Conservation (phyloP, 2,797 vertebrate genomes). For the Sandelia bainsii region DNA sequence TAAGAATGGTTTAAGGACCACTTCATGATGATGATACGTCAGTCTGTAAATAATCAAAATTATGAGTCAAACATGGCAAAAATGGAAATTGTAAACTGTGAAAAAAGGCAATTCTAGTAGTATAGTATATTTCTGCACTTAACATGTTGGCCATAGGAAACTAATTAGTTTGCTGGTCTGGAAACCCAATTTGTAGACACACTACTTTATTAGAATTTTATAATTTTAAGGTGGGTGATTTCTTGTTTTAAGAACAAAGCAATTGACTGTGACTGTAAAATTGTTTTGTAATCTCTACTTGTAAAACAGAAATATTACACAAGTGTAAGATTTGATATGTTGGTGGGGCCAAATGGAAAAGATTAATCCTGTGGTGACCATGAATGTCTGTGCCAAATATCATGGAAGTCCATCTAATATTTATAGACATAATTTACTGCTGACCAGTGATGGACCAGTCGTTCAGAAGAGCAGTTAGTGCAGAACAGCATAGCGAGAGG, state of each 20-base stretch:
- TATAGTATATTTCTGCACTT: no score
- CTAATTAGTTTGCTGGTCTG: no score
- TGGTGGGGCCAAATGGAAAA: background rate
- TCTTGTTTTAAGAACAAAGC: background rate
- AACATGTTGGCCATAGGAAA: background rate
- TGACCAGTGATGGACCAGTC: background rate
- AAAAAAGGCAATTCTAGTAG: no score
- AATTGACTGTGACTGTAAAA: background rate
- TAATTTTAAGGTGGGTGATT: no score
- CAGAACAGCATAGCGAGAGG: background rate
- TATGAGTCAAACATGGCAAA: no score
- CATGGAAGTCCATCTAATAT: background rate
- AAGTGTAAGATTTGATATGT: background rate
- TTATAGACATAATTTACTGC: conserved; percentile 5
- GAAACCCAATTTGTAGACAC: no score
- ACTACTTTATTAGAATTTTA: no score
- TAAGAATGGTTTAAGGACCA: conserved; percentile 2
- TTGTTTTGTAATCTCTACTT: background rate
- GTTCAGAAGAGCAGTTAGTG: background rate
- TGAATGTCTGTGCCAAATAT: background rate
- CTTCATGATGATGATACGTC: background rate
- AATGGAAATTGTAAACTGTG: no score
- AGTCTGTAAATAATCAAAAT: no score
- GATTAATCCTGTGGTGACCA: background rate
- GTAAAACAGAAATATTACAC: no score